Percentiles rank a stretch among this genome's conserved stretches.
Conservation (phyloP, 1,140 invertebrate species). For the Ctenoplectra terminalis region DNA sequence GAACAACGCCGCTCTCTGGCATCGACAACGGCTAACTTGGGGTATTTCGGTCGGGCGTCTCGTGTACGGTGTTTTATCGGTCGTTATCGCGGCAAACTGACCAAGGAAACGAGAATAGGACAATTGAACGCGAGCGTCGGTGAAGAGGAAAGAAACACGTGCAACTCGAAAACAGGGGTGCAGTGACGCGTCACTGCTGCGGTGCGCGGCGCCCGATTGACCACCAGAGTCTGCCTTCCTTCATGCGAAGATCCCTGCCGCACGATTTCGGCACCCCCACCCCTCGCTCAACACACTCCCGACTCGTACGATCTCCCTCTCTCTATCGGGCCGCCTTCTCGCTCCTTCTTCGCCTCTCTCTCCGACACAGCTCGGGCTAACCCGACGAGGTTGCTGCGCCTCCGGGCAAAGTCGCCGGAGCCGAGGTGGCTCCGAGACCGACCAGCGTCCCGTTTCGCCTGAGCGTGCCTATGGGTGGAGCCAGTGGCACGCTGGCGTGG, state of each 20-base stretch:
- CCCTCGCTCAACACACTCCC: conserved; percentile 40
- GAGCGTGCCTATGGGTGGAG: conserved; percentile 49
- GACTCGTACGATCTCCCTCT: conserved; percentile 28
- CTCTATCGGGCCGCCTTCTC: conserved; percentile 37
- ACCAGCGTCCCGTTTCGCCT: conserved; percentile 29
- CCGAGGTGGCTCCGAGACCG: conserved; percentile 46
- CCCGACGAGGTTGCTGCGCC: conserved; percentile 60
- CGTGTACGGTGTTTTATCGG: conserved; percentile 48
- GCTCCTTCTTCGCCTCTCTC: conserved; percentile 21
- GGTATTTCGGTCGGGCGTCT: conserved; percentile 33
- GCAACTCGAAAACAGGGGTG: conserved; percentile 78
- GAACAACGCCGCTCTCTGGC: conserved; percentile 4
- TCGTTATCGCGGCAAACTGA: conserved; percentile 70
- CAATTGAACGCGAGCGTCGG: conserved; percentile 64
- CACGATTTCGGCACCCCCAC: conserved; percentile 74
- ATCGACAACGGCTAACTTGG: background rate
- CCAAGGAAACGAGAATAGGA: conserved; percentile 49
- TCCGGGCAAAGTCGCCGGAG: conserved; percentile 58
- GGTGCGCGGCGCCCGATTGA: conserved; percentile 83
- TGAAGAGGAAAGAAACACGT: conserved; percentile 76
- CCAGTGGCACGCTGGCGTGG: conserved; percentile 43
- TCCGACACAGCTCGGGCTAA: conserved; percentile 3
- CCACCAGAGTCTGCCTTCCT: conserved; percentile 82
- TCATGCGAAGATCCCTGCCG: conserved; percentile 75
- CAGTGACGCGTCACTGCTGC: conserved; percentile 81